Evolutionary conservation across 64 coral and sea anemone genomes (phyloP).

Genomic region (Catalaphyllia jardinei): DNA sequence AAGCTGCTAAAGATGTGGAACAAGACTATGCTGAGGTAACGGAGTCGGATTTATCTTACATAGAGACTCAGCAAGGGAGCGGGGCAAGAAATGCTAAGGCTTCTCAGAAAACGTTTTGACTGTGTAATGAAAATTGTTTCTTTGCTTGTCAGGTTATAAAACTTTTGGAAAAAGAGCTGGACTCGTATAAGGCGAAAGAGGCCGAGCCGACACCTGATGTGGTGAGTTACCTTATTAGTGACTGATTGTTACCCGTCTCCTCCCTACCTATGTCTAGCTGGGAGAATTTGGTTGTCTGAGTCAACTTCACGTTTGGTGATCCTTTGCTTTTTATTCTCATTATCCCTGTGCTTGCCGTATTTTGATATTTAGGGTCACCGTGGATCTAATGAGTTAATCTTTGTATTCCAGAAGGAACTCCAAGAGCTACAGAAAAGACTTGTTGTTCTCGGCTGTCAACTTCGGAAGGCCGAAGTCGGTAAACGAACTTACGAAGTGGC

Average conservation of each 20-base stretch:
- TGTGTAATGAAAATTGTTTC: not conserved
- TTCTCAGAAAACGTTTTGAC: not conserved
- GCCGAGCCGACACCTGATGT: conserved; percentile 70
- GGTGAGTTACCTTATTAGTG: conserved; percentile 20
- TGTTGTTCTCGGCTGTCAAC: conserved; percentile 90
- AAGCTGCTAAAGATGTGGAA: conserved; percentile 77
- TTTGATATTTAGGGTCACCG: not conserved
- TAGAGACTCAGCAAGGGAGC: too few species aligned
- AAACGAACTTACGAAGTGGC: conserved; percentile 99
- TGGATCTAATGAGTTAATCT: not conserved
- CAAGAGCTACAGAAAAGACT: conserved; percentile 93
- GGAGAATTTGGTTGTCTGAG: too few species aligned
- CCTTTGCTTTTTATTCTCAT: not conserved
- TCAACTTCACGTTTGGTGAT: not conserved
- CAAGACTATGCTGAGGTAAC: conserved; percentile 86
- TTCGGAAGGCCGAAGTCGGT: conserved; percentile 92
- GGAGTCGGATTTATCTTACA: too few species aligned
- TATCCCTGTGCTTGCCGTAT: not conserved
- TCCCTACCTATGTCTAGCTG: not conserved
- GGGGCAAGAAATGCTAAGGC: too few species aligned
- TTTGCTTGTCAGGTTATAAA: conserved; percentile 67
- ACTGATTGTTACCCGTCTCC: not conserved
- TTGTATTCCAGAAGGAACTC: conserved; percentile 78
- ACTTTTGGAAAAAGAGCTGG: conserved; percentile 86
- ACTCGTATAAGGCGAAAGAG: conserved; percentile 66